Base-by-base conservation (phyloP, 2,797 vertebrate species). In the Tinamus major region DNA sequence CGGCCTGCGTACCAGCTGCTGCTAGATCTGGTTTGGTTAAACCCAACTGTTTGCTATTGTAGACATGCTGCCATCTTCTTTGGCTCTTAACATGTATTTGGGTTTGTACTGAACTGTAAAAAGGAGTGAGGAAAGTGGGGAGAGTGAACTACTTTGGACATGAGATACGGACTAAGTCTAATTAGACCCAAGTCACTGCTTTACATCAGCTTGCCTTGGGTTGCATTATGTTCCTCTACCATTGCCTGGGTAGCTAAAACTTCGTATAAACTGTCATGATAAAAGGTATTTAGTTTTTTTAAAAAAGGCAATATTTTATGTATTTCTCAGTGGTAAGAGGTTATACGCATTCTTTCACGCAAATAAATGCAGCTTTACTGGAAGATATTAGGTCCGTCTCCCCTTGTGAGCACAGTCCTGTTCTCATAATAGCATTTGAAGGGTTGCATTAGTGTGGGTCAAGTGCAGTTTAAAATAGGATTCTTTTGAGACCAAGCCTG, bases 401-500 rank as follows among this genome's bases (percentile, higher is more conserved):
- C 69, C 46, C 39, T 48, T 56, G 67, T 56, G 79, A 94, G n/a
- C 58, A 6, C 42, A 46, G 26, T 41, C 94, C 83, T 86, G 64
- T 77, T 95, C 92, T 72, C 81, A 31, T 80, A 69, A 4, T 42
- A 92, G 87, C 87, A 42, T 63, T 83, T 62, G 79, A 93, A 95
- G 79, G 70, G 89, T 96, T 96, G 87, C 53, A 8, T 79, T 61
- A 70, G 76, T 37, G 65, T 9, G 53, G 90, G 89, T 83, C 92
- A 96, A 91, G 93, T 95, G 90, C 4, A 58, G 77, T 96, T 93
- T 96, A 94, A 96, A 97, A 95, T 74, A 77, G 86, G 94, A 76
- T 90, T 94, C 89, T 97, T 97, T 96, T 90, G 94, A 97, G 92
- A 96, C 84, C 48, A 91, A 95, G 95, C 97, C 96, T 69, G 72